phyloP scores from a whole-genome alignment of 2,797 vertebrate species.

The Mus caroli region DNA sequence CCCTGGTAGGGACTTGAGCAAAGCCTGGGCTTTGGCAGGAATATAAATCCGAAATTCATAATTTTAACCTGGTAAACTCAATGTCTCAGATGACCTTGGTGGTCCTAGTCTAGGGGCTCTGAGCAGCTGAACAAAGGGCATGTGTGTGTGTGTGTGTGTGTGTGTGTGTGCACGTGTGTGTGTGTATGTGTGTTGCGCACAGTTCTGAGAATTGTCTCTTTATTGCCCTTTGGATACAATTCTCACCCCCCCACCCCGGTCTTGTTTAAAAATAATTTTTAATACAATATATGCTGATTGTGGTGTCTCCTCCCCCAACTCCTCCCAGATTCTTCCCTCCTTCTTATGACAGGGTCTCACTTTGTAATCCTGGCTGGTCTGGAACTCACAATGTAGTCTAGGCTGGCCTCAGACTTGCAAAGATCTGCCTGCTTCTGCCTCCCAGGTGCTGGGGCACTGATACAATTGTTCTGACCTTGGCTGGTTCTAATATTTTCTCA shows the following conservation, averaged over 20 bases:
- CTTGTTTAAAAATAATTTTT: not conserved
- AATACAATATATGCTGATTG: not conserved
- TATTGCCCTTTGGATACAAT: not conserved
- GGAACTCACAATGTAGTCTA: not conserved
- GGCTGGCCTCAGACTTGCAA: not conserved
- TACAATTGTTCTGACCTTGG: not conserved
- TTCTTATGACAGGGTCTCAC: not conserved
- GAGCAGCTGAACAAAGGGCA: not conserved
- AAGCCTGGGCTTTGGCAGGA: not conserved
- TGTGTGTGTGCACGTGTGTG: not conserved
- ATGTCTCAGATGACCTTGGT: not conserved
- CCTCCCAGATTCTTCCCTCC: not conserved
- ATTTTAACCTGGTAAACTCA: not conserved
- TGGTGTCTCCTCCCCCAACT: not conserved
- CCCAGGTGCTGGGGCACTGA: not conserved
- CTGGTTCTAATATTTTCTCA: not conserved
- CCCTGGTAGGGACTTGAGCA: not conserved
- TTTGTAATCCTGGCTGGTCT: not conserved
- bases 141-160: no score
- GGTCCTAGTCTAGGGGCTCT: not conserved
- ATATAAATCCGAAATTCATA: constrained; percentile 12
- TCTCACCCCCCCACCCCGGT: no score
- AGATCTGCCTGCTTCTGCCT: not conserved
- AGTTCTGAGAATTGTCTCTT: not conserved
- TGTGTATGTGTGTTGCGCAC: not conserved